Evolutionary conservation across 2,113 vertebrate genomes (phyloP).

Genomic region (Zosterops japonicus): DNA sequence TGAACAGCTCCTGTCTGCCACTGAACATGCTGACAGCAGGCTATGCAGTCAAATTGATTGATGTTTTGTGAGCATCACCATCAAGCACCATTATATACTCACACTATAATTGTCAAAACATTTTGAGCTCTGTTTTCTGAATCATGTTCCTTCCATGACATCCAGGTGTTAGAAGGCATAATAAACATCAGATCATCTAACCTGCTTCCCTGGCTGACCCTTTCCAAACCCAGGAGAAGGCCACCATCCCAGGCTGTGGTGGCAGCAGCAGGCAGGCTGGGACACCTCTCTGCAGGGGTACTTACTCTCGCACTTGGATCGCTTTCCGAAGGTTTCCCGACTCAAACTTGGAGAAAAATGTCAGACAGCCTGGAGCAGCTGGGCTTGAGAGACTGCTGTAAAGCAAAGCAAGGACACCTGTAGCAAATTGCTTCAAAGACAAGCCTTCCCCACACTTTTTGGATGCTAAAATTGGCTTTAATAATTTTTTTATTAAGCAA

Average conservation of each 20-base stretch:
- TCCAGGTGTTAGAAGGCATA: not conserved
- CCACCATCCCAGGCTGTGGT: rapidly evolving
- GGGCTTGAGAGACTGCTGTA: conserved; percentile 65
- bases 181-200: not conserved
- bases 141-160: not conserved
- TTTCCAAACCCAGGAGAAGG: not conserved
- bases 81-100: not conserved
- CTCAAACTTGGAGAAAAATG: conserved; percentile 89
- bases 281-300: not conserved
- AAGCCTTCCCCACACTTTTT: not conserved
- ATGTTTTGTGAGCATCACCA: not conserved
- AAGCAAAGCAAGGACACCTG: not conserved
- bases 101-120: not conserved
- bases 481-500: not conserved
- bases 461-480: not conserved
- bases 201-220: not conserved
- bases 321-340: conserved; percentile 90
- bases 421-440: not conserved
- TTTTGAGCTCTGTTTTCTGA: not conserved
- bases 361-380: conserved; percentile 66
- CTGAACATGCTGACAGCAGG: not conserved
- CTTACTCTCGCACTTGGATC: conserved; percentile 89
- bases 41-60: not conserved
- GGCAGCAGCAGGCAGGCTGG: not conserved
- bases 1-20: not conserved